Percentiles rank a stretch among this genome's conserved stretches.
Conservation (phyloP, 2,888 invertebrate genomes). For the Digitonthophagus gazella region DNA sequence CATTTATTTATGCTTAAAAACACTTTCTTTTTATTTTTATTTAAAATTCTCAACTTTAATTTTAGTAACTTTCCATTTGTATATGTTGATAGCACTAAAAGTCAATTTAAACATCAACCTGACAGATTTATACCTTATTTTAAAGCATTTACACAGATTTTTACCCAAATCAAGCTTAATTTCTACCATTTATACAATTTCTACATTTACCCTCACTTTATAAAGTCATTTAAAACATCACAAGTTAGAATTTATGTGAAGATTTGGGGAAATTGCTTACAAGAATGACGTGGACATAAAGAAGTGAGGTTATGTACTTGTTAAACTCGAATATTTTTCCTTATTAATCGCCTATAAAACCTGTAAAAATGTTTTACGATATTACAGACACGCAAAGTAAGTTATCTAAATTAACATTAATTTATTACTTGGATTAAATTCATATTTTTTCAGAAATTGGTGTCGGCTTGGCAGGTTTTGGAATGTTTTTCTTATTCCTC, state of each 20-base stretch:
- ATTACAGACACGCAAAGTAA: constrained; percentile 82
- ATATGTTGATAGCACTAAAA: no score
- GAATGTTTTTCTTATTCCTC: constrained; percentile 90
- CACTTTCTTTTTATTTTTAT: no score
- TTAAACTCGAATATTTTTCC: constrained; percentile 16
- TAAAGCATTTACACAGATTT: not conserved
- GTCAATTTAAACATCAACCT: not conserved
- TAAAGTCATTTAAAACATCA: not conserved
- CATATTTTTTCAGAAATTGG: constrained; percentile 81
- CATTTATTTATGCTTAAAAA: no score
- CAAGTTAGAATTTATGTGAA: not conserved
- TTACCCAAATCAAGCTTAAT: not conserved
- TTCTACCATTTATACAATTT: not conserved
- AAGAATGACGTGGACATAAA: constrained; percentile 33
- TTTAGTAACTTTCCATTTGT: no score
- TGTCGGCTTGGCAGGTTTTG: constrained; percentile 94
- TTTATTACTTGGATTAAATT: constrained; percentile 9
- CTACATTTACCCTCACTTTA: not conserved
- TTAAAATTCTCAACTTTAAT: no score
- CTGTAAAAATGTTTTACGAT: constrained; percentile 65
- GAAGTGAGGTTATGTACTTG: constrained; percentile 29
- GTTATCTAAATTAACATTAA: constrained; percentile 43
- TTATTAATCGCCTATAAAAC: constrained; percentile 21
- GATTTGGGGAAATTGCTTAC: not conserved
- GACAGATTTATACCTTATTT: not conserved